Evolutionary conservation across 2,888 invertebrate genomes (phyloP).

Genomic region (Cetonia aurata): DNA sequence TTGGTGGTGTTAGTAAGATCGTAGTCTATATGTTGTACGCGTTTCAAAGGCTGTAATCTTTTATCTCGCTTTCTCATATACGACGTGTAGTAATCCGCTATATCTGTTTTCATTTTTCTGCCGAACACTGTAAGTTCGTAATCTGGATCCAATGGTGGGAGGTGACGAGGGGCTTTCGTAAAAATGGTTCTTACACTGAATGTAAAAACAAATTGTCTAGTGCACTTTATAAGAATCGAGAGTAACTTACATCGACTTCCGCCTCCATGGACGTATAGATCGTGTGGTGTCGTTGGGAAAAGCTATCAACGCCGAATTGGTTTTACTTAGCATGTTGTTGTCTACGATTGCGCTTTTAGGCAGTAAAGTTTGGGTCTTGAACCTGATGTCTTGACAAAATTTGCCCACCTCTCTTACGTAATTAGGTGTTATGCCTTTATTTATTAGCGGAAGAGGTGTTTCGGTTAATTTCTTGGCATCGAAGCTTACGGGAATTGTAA

Average conservation of each 20-base stretch:
- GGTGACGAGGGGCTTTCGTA: constrained; percentile 56
- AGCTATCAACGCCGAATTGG: constrained; percentile 57
- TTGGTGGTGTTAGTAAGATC: too few species aligned
- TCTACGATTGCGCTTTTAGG: constrained; percentile 55
- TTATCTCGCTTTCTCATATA: constrained; percentile 47
- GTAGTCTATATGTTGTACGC: background rate
- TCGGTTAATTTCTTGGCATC: constrained; percentile 40
- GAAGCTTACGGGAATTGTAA: constrained; percentile 46
- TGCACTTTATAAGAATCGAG: too few species aligned
- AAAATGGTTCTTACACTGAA: constrained; percentile 61
- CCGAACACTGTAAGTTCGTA: constrained; percentile 53
- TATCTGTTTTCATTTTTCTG: constrained; percentile 48
- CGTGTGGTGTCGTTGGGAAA: constrained; percentile 63
- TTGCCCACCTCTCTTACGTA: constrained; percentile 62
- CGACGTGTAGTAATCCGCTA: constrained; percentile 49
- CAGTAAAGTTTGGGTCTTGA: constrained; percentile 54
- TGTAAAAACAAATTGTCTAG: background rate
- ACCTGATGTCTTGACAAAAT: constrained; percentile 58
- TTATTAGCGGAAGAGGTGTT: constrained; percentile 55
- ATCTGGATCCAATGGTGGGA: constrained; percentile 49
- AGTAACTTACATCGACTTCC: too few species aligned
- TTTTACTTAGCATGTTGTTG: constrained; percentile 47
- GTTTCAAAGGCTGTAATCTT: background rate
- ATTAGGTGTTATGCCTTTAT: constrained; percentile 60
- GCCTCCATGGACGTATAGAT: constrained; percentile 58